Base-by-base conservation (phyloP, 2,888 invertebrate species). In the Actias luna region DNA sequence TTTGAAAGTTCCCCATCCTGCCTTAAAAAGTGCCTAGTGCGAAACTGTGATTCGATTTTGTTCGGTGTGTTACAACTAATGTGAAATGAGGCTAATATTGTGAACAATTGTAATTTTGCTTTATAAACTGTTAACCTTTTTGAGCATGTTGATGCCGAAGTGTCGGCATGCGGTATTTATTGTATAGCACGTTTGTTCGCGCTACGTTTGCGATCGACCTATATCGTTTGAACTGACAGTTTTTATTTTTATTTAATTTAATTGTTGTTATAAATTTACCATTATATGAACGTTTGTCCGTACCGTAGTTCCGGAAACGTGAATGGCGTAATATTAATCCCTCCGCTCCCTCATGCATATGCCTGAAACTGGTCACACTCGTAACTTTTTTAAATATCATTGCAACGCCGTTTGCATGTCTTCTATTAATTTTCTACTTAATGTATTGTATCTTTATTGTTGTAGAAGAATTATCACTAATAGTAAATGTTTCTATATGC, bases 331-430 rank as follows among this genome's bases (percentile, higher is more conserved):
- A 58, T 57, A n/a, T 58, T 31, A 58, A 58, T 42, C 14, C 4
- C 14, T 16, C n/a, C n/a, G n/a, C n/a, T n/a, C n/a, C n/a, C n/a
- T n/a, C n/a, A n/a, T n/a, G n/a, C n/a, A n/a, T n/a, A n/a, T n/a
- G n/a, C n/a, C n/a, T n/a, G n/a, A n/a, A n/a, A n/a, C n/a, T n/a
- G n/a, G n/a, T n/a, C n/a, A 29, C 42, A 46, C 65, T 67, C 58
- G 64, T 70, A 67, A 69, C 8, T 69, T 68, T n/a, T n/a, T n/a
- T n/a, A n/a, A n/a, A n/a, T n/a, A n/a, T n/a, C n/a, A n/a, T n/a
- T n/a, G n/a, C n/a, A n/a, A n/a, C n/a, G n/a, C n/a, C n/a, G n/a
- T 61, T 75, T 78, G 80, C 82, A 82, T 80, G 82, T 73, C 8
- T 33, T 33, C 8, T 42, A n/a, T n/a, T n/a, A n/a, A n/a, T n/a